phyloP scores from a whole-genome alignment of 1,140 invertebrate species.

The Antheraea mylitta region DNA sequence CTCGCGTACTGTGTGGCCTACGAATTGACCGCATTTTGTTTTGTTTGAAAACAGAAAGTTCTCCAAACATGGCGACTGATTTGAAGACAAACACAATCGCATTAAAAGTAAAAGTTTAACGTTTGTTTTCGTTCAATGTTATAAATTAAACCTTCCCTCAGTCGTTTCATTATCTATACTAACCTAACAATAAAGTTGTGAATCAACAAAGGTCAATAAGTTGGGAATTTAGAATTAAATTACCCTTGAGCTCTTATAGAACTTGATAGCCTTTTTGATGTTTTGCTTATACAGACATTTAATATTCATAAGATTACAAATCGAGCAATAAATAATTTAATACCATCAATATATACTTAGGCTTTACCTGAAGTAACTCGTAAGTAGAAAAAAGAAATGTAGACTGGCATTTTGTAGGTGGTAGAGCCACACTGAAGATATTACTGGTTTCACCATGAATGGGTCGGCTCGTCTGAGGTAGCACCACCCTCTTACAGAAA shows the following conservation, averaged over 20 bases:
- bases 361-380: too few relatives aligned
- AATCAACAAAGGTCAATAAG: background rate
- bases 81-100: conserved; percentile 1
- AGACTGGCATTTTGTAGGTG: too few relatives aligned
- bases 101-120: conserved; percentile 2
- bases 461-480: too few relatives aligned
- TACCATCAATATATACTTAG: background rate
- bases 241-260: background rate
- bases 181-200: background rate
- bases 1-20: background rate
- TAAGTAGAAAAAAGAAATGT: too few relatives aligned
- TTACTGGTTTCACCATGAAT: too few relatives aligned
- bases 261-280: background rate
- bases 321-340: background rate
- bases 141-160: background rate
- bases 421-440: too few relatives aligned
- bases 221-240: background rate
- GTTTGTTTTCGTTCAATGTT: conserved; percentile 1
- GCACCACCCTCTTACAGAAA: too few relatives aligned
- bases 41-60: conserved; percentile 4
- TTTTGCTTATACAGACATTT: background rate
- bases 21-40: background rate
- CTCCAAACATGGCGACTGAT: background rate
- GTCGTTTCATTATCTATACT: background rate
- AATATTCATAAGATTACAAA: background rate